A percentile compares a stretch with the other conserved stretches of the same genome.
Conservation (phyloP, 2,113 vertebrate genomes). For the Silurus glanis region DNA sequence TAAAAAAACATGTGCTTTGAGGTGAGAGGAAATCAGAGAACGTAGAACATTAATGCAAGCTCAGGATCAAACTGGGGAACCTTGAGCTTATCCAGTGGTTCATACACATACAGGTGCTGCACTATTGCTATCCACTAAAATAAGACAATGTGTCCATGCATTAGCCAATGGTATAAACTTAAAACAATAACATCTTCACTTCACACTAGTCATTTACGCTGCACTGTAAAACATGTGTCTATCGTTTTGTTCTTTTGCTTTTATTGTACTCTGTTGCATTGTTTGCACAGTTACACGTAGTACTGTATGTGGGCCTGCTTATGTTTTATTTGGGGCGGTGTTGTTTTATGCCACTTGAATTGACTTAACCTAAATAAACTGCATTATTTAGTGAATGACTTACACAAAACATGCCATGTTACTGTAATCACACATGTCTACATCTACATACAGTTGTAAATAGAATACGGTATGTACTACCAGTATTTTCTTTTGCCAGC, state of each 20-base stretch:
- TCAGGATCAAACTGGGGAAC: not conserved
- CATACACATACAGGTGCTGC: not conserved
- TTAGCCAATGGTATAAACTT: not conserved
- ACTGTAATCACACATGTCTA: not conserved
- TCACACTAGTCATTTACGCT: too few relatives aligned
- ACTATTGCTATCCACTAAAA: not conserved
- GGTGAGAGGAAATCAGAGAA: not conserved
- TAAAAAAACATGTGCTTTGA: not conserved
- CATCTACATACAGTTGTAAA: not conserved
- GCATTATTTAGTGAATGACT: not conserved
- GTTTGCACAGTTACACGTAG: too few relatives aligned
- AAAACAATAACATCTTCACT: too few relatives aligned
- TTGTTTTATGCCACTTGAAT: too few relatives aligned
- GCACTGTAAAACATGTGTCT: too few relatives aligned
- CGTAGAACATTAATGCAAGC: not conserved
- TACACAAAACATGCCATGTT: not conserved
- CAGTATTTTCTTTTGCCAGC: not conserved
- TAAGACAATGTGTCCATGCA: not conserved
- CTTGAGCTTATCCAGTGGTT: not conserved
- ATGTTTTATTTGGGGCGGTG: too few relatives aligned
- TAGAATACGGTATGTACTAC: not conserved
- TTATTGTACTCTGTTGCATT: too few relatives aligned
- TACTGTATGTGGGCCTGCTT: too few relatives aligned
- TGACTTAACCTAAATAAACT: not conserved
- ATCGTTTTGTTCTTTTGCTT: too few relatives aligned